Evolutionary conservation across 2,797 vertebrate genomes (phyloP).

Genomic region (Thamnophis elegans): DNA sequence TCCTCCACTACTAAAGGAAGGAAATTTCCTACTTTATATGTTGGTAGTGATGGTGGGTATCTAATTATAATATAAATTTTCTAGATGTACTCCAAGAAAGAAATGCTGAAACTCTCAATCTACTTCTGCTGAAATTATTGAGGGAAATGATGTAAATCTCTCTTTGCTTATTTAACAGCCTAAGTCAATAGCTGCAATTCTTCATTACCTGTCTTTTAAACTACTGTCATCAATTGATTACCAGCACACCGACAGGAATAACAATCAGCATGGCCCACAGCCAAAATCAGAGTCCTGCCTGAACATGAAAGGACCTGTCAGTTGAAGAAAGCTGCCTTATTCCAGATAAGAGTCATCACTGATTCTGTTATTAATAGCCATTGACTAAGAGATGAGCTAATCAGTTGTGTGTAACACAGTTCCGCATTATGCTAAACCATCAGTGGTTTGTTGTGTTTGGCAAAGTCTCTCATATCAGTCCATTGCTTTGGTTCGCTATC

Average conservation of each 20-base stretch:
- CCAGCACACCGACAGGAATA: not conserved
- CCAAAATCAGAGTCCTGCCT: not conserved
- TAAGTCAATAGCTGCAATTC: slow-evolving; percentile 2
- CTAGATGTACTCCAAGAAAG: slow-evolving; percentile 7
- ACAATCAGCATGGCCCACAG: not conserved
- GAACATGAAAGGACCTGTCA: not conserved
- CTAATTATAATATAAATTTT: slow-evolving; percentile 20
- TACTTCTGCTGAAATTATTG: slow-evolving; percentile 4
- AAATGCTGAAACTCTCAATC: slow-evolving; percentile 28
- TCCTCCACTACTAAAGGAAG: not conserved
- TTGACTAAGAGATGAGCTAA: not conserved
- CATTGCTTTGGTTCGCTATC: not conserved
- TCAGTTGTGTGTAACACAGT: not conserved
- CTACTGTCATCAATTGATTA: slow-evolving; percentile 32
- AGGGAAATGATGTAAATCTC: slow-evolving; percentile 23
- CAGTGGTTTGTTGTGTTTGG: not conserved
- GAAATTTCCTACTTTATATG: not conserved
- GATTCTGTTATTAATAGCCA: not conserved
- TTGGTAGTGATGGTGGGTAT: not conserved
- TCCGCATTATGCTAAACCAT: not conserved
- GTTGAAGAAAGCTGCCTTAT: not conserved
- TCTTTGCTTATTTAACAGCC: slow-evolving; percentile 19
- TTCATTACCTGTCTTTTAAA: slow-evolving; percentile 32
- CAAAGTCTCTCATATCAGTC: not conserved
- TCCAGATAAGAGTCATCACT: not conserved